Percentiles rank a stretch among this genome's conserved stretches.
Conservation (phyloP, 2,888 invertebrate species). For the Polietes domitor region DNA sequence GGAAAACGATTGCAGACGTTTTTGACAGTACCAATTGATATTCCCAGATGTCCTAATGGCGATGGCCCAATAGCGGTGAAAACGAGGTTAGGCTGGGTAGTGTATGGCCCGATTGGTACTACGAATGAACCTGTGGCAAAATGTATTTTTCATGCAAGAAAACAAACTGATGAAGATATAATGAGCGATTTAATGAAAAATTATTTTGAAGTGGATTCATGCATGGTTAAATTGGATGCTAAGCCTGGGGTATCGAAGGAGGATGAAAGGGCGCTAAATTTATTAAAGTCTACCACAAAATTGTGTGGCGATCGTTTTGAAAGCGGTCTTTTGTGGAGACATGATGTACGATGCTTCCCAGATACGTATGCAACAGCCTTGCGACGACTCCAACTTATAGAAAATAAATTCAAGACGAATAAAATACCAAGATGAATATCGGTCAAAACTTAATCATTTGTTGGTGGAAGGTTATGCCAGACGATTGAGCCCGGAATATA, state of each 20-base stretch:
- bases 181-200: not conserved
- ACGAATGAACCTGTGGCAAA: not conserved
- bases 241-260: too few species aligned
- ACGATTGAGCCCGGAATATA: constrained; percentile 14
- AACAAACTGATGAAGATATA: not conserved
- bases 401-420: constrained; percentile 54
- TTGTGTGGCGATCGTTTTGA: constrained; percentile 44
- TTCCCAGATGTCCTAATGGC: too few species aligned
- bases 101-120: constrained; percentile 29
- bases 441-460: constrained; percentile 45
- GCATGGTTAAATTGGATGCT: too few species aligned
- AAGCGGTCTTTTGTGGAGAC: constrained; percentile 59
- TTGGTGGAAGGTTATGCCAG: constrained; percentile 49
- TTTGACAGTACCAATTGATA: too few species aligned
- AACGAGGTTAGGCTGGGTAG: constrained; percentile 27
- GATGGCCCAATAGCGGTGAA: too few species aligned
- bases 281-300: too few species aligned
- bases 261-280: too few species aligned
- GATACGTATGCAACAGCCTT: constrained; percentile 55
- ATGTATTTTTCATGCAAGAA: not conserved
- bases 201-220: constrained; percentile 18
- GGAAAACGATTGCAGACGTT: too few species aligned
- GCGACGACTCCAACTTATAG: constrained; percentile 45
- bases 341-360: constrained; percentile 39
- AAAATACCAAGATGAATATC: constrained; percentile 27